Conservation (phyloP, 2,113 vertebrate species). For the Etia nguti region DNA sequence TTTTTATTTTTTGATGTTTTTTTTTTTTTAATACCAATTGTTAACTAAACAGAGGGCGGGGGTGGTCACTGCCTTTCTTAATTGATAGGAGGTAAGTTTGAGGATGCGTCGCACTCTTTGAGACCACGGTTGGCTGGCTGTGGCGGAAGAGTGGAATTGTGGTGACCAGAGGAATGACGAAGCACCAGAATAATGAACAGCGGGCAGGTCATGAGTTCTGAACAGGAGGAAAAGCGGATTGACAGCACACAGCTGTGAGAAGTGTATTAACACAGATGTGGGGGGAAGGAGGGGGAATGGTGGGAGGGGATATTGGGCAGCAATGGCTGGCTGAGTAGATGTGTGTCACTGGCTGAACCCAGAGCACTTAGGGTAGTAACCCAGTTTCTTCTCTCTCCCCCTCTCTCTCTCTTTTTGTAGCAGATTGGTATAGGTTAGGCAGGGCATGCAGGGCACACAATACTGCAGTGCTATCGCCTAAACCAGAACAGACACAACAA, state of each 20-base stretch:
- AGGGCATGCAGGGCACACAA: constrained; percentile 59
- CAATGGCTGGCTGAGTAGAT: constrained; percentile 52
- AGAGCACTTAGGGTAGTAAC: constrained; percentile 68
- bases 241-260: constrained; percentile 63
- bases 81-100: constrained; percentile 63
- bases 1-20: background rate
- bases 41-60: constrained; percentile 21
- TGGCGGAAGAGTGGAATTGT: constrained; percentile 25
- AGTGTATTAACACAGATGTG: constrained; percentile 65
- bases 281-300: background rate
- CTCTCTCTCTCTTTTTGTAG: constrained; percentile 13
- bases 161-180: constrained; percentile 38
- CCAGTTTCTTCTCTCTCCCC: constrained; percentile 59
- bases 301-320: constrained; percentile 13
- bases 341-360: constrained; percentile 68
- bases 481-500: constrained; percentile 43
- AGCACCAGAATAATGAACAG: constrained; percentile 54
- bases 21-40: constrained; percentile 10
- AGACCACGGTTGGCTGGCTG: constrained; percentile 34
- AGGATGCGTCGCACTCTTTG: constrained; percentile 31
- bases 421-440: constrained; percentile 40
- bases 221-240: constrained; percentile 39
- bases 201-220: constrained; percentile 41
- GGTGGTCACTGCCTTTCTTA: constrained; percentile 35
- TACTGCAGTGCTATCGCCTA: constrained; percentile 79